Evolutionary conservation across 2,113 vertebrate genomes (phyloP).

Genomic region (Capreolus pygargus): DNA sequence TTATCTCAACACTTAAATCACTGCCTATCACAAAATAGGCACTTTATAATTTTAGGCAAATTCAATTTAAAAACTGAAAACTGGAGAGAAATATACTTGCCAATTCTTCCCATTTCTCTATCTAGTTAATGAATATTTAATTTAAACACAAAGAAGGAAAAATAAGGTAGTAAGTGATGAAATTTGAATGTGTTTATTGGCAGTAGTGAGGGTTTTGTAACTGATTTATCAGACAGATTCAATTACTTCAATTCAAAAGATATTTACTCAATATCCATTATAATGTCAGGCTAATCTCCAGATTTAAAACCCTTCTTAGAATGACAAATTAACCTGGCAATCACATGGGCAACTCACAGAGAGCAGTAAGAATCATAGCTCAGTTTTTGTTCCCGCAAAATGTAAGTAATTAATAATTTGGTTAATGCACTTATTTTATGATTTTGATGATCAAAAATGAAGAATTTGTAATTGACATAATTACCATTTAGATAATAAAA

Average conservation of each 20-base stretch:
- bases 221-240: background rate
- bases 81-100: background rate
- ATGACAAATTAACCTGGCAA: slow-evolving; percentile 20
- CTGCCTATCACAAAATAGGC: background rate
- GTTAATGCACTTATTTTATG: background rate
- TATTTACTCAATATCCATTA: slow-evolving; percentile 32
- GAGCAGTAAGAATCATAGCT: background rate
- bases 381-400: slow-evolving; percentile 43
- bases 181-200: background rate
- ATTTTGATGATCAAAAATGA: background rate
- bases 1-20: background rate
- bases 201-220: background rate
- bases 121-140: background rate
- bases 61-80: background rate
- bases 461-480: background rate
- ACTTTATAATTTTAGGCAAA: background rate
- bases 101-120: background rate
- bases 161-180: background rate
- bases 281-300: slow-evolving; percentile 20
- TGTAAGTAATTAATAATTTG: background rate
- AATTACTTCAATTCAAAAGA: background rate
- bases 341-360: background rate
- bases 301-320: background rate
- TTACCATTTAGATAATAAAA: background rate
- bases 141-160: background rate